Evolutionary conservation across 2,797 vertebrate species (phyloP), one percentile per base, ranked within the genome.

Genomic region (Brachymystax lenok): DNA sequence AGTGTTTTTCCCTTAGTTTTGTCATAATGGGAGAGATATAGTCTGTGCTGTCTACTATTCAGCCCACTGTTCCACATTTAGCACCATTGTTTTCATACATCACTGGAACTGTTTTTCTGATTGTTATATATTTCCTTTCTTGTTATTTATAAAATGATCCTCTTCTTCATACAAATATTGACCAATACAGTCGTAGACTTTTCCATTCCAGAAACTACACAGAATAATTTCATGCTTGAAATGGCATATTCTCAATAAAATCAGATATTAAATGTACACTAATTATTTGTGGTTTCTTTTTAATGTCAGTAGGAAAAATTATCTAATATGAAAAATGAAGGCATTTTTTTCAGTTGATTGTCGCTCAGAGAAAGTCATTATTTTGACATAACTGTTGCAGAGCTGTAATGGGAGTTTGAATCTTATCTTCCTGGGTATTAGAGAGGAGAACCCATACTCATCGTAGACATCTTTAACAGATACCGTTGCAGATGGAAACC

Each of bases 121-220:
- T 67, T 59, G 3, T 46, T 46, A 80, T 74, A 76, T 73, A 88
- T 86, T 92, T 84, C 87, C 90, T 90, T 90, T 88, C 56, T 46
- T 46, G 40, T 87, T 93, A 93, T 93, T 94, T 93, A 94, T 92
- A n/a, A 88, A 81, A 89, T 88, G 24, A 79, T 87, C 50, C 30
- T 79, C 80, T 74, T 84, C 61, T 83, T 78, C 40, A 46, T 46
- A 46, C 40, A 12, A 46, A 46, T 46, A 46, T 16, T 78, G 63
- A 85, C 90, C 88, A 91, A 92, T 46, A 91, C 86, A 88, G 33
- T 13, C 16, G 52, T 2, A 85, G 85, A 88, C 84, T 77, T 89
- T 86, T 87, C 71, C 80, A 79, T 88, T 85, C 72, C 83, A 87
- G 83, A 90, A 86, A 80, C 85, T n/a, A 16, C 76, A 76, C 46